These are phyloP conservation scores for Hydrophis major DNA, from an alignment of 2,797 vertebrate genomes.

Conservation along the genomic window DNA sequence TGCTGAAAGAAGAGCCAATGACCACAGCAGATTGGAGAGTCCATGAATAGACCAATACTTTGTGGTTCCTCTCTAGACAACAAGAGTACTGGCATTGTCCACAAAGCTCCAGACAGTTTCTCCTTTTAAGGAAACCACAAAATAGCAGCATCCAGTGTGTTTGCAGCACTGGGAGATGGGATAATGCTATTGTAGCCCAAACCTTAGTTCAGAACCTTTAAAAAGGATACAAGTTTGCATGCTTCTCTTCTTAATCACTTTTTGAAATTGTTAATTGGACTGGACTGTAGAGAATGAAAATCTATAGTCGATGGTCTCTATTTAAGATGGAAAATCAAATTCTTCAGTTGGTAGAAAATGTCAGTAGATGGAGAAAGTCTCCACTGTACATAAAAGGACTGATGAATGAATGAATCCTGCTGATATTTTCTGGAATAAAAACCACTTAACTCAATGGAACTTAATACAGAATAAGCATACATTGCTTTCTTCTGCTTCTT, in stretches of 20 bases:
- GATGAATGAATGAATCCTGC: background rate
- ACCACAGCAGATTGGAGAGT: background rate
- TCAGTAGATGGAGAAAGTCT: background rate
- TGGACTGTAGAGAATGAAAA: background rate
- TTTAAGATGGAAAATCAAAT: background rate
- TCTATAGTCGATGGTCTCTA: background rate
- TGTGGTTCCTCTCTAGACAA: background rate
- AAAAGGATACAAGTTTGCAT: background rate
- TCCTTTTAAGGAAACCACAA: background rate
- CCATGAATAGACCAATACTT: background rate
- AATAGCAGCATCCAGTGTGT: background rate
- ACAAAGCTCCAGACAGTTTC: background rate
- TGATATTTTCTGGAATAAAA: background rate
- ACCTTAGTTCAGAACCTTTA: background rate
- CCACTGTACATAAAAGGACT: background rate
- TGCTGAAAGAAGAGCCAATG: background rate
- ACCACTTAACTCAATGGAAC: background rate
- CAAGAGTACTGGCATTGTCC: background rate
- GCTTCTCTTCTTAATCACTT: background rate
- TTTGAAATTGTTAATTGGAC: background rate
- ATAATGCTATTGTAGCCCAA: background rate
- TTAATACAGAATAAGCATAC: background rate
- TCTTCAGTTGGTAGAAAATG: background rate
- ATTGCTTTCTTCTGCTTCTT: background rate
- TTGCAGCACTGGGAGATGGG: background rate